Evolutionary conservation across 1,140 invertebrate species (phyloP).

Genomic region (Platorchestia sp.): DNA sequence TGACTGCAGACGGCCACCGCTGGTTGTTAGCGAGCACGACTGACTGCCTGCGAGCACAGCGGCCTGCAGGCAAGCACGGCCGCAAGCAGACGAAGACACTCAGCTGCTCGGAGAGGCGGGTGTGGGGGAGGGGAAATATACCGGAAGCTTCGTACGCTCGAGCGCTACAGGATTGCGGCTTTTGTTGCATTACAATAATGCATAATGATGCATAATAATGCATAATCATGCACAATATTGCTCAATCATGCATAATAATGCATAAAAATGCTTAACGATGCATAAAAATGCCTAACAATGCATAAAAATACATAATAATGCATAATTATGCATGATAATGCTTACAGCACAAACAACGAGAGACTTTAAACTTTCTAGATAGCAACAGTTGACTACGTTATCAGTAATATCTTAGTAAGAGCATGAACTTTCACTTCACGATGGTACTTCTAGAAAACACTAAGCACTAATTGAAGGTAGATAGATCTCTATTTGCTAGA

Average conservation of each 20-base stretch:
- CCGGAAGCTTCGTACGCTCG: not conserved
- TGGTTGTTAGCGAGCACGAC: not conserved
- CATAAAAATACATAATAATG: not conserved
- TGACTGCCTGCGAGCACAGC: not conserved
- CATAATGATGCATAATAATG: no score
- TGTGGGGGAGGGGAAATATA: no score
- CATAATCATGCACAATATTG: no score
- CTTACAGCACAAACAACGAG: conserved; percentile 40
- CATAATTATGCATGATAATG: not conserved
- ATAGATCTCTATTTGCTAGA: conserved; percentile 49
- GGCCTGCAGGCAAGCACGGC: not conserved
- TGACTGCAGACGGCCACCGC: not conserved
- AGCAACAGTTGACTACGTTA: conserved; percentile 40
- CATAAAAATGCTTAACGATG: not conserved
- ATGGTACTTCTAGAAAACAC: conserved; percentile 48
- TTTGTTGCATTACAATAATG: not conserved
- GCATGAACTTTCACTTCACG: conserved; percentile 45
- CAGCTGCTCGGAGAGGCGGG: not conserved
- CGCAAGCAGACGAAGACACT: not conserved
- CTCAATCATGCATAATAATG: not conserved
- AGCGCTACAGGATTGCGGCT: not conserved
- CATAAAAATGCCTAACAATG: not conserved
- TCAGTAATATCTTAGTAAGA: conserved; percentile 40
- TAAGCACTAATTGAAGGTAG: conserved; percentile 44
- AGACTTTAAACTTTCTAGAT: conserved; percentile 45